A percentile compares a stretch with the other conserved stretches of the same genome.
Evolutionary conservation across 2,113 vertebrate genomes (phyloP).

Genomic region (Podarcis muralis): DNA sequence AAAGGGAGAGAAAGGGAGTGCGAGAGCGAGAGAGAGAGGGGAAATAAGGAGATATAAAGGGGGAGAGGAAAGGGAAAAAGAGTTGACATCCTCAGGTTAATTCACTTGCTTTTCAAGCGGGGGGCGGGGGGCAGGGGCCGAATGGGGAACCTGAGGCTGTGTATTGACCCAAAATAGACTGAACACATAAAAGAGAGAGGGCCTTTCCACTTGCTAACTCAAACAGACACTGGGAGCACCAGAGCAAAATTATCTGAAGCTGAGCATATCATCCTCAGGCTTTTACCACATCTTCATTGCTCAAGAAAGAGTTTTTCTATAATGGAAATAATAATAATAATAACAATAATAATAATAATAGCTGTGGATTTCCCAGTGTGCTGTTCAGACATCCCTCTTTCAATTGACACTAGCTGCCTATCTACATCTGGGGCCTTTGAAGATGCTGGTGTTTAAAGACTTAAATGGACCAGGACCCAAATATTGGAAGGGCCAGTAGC

Average conservation of each 20-base stretch:
- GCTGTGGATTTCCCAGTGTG: constrained; percentile 19
- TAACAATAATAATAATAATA: too few species aligned
- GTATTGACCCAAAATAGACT: constrained; percentile 62
- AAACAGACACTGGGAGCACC: constrained; percentile 43
- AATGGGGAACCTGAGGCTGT: constrained; percentile 59
- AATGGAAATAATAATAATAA: too few species aligned
- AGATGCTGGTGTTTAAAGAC: too few species aligned
- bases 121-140: constrained; percentile 26
- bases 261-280: constrained; percentile 39
- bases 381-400: constrained; percentile 43
- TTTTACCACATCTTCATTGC: constrained; percentile 47
- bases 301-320: constrained; percentile 35
- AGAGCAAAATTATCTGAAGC: constrained; percentile 43
- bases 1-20: constrained; percentile 18
- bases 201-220: constrained; percentile 53
- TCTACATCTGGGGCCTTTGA: too few species aligned
- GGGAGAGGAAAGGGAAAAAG: constrained; percentile 33
- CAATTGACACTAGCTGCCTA: neutral
- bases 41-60: constrained; percentile 16
- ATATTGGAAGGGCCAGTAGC: too few species aligned
- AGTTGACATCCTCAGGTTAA: constrained; percentile 44
- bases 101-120: constrained; percentile 33
- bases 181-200: constrained; percentile 50
- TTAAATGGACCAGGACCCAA: too few species aligned
- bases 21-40: constrained; percentile 46